phyloP scores from a whole-genome alignment of 2,888 invertebrate genomes.

The Drosophila longiperda region DNA sequence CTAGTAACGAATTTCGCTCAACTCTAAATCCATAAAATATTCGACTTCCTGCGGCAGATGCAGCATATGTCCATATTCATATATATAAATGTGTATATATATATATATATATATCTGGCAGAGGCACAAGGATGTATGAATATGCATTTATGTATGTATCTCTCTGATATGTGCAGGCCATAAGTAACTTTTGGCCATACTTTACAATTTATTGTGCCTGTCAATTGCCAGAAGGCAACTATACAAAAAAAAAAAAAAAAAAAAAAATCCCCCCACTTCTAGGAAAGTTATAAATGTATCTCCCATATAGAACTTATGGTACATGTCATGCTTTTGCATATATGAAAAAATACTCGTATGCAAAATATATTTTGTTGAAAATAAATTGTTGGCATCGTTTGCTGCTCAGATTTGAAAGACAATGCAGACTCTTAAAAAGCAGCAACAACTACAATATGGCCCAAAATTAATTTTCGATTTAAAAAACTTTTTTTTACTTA shows the following conservation, averaged over 20 bases:
- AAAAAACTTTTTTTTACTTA: slow-evolving; percentile 28
- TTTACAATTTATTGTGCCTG: slow-evolving; percentile 76
- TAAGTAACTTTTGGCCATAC: slow-evolving; percentile 70
- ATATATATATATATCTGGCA: slow-evolving; percentile 28
- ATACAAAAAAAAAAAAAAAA: slow-evolving; percentile 4
- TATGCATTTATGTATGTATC: slow-evolving; percentile 12
- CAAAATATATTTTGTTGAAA: slow-evolving; percentile 69
- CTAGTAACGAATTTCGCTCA: not conserved
- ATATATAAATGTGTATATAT: slow-evolving; percentile 1
- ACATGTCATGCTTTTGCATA: slow-evolving; percentile 26
- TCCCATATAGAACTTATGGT: slow-evolving; percentile 32
- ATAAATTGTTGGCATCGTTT: slow-evolving; percentile 42
- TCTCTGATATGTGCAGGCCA: slow-evolving; percentile 33
- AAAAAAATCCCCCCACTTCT: not conserved
- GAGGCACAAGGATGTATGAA: slow-evolving; percentile 24
- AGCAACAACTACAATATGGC: slow-evolving; percentile 1
- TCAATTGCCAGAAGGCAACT: slow-evolving; percentile 70
- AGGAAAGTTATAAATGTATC: slow-evolving; percentile 33
- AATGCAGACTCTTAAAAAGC: not conserved
- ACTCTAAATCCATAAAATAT: not conserved
- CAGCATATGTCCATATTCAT: slow-evolving; percentile 28
- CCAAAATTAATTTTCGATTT: slow-evolving; percentile 5
- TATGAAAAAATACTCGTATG: slow-evolving; percentile 38
- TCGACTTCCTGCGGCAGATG: not conserved
- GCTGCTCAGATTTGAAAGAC: slow-evolving; percentile 20